Evolutionary conservation across 1,140 invertebrate species (phyloP).

Genomic region (Whitmania pigra): DNA sequence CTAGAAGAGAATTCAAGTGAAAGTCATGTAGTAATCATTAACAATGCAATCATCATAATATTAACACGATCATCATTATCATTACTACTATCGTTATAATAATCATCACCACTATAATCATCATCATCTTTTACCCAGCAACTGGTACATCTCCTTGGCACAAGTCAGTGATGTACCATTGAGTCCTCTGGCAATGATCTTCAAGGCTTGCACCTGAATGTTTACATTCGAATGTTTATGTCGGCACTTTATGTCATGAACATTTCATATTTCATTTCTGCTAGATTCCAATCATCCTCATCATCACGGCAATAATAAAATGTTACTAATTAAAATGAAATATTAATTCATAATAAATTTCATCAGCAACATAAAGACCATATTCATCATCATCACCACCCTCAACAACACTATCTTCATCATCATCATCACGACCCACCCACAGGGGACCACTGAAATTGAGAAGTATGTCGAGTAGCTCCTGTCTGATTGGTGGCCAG

Average conservation of each 20-base stretch:
- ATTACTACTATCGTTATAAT: background rate
- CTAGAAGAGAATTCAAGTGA: too few species aligned
- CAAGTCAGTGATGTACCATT: background rate
- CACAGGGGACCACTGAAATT: constrained; percentile 35
- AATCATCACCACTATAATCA: background rate
- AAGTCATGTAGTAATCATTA: too few species aligned
- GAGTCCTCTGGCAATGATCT: constrained; percentile 1
- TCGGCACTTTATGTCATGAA: too few species aligned
- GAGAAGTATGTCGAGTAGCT: constrained; percentile 32
- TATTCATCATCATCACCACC: background rate
- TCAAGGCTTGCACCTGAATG: background rate
- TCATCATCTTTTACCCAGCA: background rate
- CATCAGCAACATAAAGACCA: too few species aligned
- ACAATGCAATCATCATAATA: background rate
- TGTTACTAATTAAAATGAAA: too few species aligned
- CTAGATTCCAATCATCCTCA: too few species aligned
- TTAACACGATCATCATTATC: background rate
- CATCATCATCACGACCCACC: constrained; percentile 25
- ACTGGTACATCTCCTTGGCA: background rate
- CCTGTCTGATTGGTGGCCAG: constrained; percentile 32
- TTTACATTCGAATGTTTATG: background rate
- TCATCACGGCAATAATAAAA: too few species aligned
- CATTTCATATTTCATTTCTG: too few species aligned
- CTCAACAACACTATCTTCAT: background rate
- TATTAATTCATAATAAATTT: too few species aligned